Evolutionary conservation across 2,797 vertebrate species (phyloP), one percentile per base, ranked within the genome.

Genomic region (Pseudocheirus occidentalis): DNA sequence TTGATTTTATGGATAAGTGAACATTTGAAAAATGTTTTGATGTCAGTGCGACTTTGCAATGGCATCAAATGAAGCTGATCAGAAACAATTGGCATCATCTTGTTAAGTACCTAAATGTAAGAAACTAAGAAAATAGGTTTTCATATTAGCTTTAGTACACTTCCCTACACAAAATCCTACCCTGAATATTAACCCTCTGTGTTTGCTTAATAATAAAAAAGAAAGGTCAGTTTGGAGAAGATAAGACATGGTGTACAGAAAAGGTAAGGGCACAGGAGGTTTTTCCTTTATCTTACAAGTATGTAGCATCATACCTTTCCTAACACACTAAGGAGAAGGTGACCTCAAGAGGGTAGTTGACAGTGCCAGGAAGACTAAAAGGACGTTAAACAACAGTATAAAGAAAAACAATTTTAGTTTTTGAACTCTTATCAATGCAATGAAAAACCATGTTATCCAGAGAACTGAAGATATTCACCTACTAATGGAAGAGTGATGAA

Each of bases 1-100:
- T 31, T 93, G 29, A 94, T 96, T 95, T 92, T 95, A 57, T 53
- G 73, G n/a, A 54, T 81, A 1, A 91, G 54, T 95, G 94, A 91
- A 93, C 59, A 92, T 93, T 96, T 95, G 89, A 62, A 92, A 96
- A 92, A 89, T 59, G 10, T 27, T 34, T 62, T 95, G 4, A 0
- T 92, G 53, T 66, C 59, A 29, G 0, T n/a, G 1, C 91, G 21
- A 92, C 29, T 97, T 27, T 40, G 89, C 0, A 50, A 10, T 87
- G 40, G 40, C 28, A 87, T 87, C 73, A 87, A 87, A 50, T 90
- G 3, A 91, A 81, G 31, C 55, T 9, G 55, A 46, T 11, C 31
- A n/a, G 29, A 59, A 96, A 89, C 5, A 46, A 31, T 0, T 10
- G 59, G 5, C 40, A 59, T 90, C 13, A 87, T 96, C 73, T 91